Percentiles rank a stretch among this genome's conserved stretches.
Evolutionary conservation across 2,797 vertebrate genomes (phyloP).

Genomic region (Pangasius macronema): DNA sequence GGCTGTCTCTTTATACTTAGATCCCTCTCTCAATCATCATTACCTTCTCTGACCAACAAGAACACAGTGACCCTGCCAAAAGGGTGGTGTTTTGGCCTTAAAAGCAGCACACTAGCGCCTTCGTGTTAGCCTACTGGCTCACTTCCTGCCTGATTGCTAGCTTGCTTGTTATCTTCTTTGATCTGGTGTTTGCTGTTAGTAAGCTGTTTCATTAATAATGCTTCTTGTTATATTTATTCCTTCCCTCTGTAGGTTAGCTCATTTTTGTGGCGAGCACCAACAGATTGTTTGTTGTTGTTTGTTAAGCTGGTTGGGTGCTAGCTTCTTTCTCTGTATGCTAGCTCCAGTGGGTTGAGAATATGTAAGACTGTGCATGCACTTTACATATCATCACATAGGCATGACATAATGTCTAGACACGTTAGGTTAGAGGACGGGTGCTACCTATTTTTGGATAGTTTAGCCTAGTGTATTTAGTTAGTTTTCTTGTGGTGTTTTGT

Average conservation of each 20-base stretch:
- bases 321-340: not conserved
- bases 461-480: not conserved
- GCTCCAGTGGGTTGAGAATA: not conserved
- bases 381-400: not conserved
- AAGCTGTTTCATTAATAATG: not conserved
- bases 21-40: not conserved
- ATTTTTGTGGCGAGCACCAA: not conserved
- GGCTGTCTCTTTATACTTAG: not conserved
- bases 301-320: not conserved
- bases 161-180: not conserved
- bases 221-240: not conserved
- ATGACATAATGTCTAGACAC: not conserved
- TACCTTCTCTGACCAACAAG: not conserved
- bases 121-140: not conserved
- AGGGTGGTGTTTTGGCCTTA: not conserved
- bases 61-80: not conserved
- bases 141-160: not conserved
- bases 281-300: not conserved
- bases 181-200: not conserved
- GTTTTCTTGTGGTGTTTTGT: not conserved
- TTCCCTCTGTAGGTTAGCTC: not conserved
- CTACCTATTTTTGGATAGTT: not conserved
- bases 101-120: not conserved
- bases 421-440: not conserved
- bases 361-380: not conserved